Evolutionary conservation across 1,140 invertebrate species (phyloP).

Genomic region (Caenorhabditis tropicalis): DNA sequence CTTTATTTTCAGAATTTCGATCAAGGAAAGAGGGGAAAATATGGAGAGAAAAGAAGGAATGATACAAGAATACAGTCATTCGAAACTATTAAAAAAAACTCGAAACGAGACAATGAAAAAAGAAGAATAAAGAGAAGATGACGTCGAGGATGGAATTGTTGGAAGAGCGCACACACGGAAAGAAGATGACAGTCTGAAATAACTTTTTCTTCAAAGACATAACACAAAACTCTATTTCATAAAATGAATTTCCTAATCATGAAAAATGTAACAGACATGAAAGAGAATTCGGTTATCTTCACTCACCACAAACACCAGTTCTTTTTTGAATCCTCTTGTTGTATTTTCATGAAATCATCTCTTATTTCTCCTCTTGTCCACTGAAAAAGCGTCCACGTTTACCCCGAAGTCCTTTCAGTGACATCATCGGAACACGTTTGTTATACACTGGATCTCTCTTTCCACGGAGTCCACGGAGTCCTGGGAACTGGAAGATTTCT

Average conservation of each 20-base stretch:
- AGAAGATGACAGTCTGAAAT: neutral
- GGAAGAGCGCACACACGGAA: neutral
- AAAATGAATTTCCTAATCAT: too few species aligned
- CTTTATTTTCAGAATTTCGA: constrained; percentile 24
- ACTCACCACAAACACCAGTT: constrained; percentile 18
- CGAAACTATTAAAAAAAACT: neutral
- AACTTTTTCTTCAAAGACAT: too few species aligned
- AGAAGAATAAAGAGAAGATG: neutral
- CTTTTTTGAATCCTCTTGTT: neutral
- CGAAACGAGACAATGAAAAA: neutral
- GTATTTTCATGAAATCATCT: neutral
- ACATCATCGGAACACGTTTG: constrained; percentile 45
- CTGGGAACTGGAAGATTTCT: constrained; percentile 27
- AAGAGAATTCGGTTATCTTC: neutral
- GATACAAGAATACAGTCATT: neutral
- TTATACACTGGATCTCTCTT: constrained; percentile 34
- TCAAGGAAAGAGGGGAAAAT: neutral
- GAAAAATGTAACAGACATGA: too few species aligned
- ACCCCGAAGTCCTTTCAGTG: constrained; percentile 47
- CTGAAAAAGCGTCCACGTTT: constrained; percentile 3
- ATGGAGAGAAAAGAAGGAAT: neutral
- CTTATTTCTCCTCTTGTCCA: neutral
- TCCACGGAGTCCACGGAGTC: constrained; percentile 45
- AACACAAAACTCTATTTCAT: too few species aligned
- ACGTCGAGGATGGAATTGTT: neutral